Percentiles rank a stretch among this genome's conserved stretches.
Evolutionary conservation across 2,113 vertebrate genomes (phyloP).

Genomic region (Podarcis raffonei): DNA sequence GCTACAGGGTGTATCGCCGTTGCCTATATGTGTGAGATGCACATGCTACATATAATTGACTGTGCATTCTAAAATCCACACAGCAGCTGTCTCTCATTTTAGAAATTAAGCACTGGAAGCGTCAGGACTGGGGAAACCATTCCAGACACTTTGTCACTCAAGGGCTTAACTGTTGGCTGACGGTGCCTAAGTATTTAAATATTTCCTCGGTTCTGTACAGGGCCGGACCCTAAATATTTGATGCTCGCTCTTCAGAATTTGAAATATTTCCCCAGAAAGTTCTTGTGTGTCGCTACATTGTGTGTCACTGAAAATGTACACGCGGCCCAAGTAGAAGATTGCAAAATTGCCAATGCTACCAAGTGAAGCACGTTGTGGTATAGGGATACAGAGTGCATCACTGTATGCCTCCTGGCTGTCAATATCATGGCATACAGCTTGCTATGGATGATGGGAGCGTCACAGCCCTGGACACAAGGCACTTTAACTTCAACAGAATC

Average conservation of each 20-base stretch:
- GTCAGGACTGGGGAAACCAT: constrained; percentile 4
- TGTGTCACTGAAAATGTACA: background rate
- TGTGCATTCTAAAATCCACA: constrained; percentile 9
- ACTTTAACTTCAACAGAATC: background rate
- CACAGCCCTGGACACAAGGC: background rate
- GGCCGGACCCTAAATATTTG: constrained; percentile 9
- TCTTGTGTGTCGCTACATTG: background rate
- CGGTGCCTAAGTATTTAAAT: constrained; percentile 16
- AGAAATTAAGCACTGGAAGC: constrained; percentile 11
- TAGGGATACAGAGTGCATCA: background rate
- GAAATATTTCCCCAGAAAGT: constrained; percentile 23
- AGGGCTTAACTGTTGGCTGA: constrained; percentile 2
- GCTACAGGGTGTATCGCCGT: background rate
- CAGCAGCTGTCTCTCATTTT: constrained; percentile 25
- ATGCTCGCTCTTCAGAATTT: background rate
- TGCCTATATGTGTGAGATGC: constrained; percentile 21
- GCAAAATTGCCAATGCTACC: background rate
- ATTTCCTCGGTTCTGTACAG: background rate
- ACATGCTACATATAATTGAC: constrained; percentile 2
- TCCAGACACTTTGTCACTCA: constrained; percentile 24
- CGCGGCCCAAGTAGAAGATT: background rate
- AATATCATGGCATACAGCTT: background rate
- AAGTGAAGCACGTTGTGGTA: background rate
- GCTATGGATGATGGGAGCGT: background rate
- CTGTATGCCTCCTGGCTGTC: background rate